Base-by-base conservation (phyloP, 2,888 invertebrate species). In the Tholera decimalis region DNA sequence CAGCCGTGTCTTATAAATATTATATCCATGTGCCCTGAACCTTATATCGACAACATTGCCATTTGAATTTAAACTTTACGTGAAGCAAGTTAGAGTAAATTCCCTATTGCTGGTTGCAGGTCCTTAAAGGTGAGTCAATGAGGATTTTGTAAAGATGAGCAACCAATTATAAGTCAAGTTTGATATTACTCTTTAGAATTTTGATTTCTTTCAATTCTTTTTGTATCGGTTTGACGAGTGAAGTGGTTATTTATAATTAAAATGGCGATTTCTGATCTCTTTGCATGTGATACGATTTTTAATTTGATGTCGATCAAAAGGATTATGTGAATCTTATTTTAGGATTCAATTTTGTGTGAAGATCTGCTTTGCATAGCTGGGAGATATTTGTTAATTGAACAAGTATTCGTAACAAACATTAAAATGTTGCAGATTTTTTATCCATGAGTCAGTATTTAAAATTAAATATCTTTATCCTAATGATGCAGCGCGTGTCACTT, bases 81-180 rank as follows among this genome's bases (percentile, higher is more conserved):
- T 0, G 0, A 0, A 0, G 0, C 0, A 0, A 0, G 0, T 22
- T 82, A 87, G 26, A 68, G 82, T 76, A 39, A 2, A 39, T 53
- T 78, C 82, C 88, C 3, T 26, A 13, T 30, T 67, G 47, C 0
- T 0, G 15, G 0, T 20, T 24, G n/a, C 39, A 24, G 37, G 46
- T 47, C 70, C 71, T 79, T 88, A 88, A 84, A 83, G 85, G 80
- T 83, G 75, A 80, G 54, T 79, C 72, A 73, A 46, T 72, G 83
- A 85, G 86, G 88, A 85, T 85, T 90, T 89, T 87, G 90, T 87
- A 85, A 80, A 85, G 87, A 87, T 84, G 81, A 88, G 83, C 89
- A 89, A 89, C 94, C 95, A 95, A 95, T 95, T 95, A 95, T 92
- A 93, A 91, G 87, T 88, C 86, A 87, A 91, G 92, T 93, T 92